Percentiles rank a stretch among this genome's conserved stretches.
These are phyloP conservation scores for Intellagama lesueurii DNA, from an alignment of 2,797 vertebrate species.

Conservation along the genomic window DNA sequence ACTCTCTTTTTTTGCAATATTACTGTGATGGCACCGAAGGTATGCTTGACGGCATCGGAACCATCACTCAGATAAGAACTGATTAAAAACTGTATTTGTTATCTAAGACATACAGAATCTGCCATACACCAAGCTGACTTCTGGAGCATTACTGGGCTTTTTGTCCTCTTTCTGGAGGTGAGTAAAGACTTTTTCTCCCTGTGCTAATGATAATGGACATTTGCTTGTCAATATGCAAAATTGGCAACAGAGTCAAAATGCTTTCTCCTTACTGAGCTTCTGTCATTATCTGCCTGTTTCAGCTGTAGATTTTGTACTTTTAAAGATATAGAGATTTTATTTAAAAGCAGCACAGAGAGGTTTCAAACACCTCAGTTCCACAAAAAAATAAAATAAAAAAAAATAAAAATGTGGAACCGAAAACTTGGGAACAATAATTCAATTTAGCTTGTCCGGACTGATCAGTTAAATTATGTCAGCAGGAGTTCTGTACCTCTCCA, in stretches of 20 bases:
- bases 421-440: constrained; percentile 1
- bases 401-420: constrained; percentile 18
- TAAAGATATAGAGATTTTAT: background rate
- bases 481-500: background rate
- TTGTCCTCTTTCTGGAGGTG: background rate
- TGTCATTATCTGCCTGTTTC: background rate
- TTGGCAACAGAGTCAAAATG: background rate
- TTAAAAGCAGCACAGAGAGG: background rate
- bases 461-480: background rate
- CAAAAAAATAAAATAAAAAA: no score
- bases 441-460: background rate
- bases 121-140: background rate
- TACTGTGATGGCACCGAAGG: background rate
- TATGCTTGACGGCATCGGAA: background rate
- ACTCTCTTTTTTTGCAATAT: background rate
- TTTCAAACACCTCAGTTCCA: background rate
- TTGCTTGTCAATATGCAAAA: background rate
- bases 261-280: background rate
- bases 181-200: background rate
- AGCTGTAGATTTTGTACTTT: background rate
- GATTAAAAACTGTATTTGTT: fast-evolving
- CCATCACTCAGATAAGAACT: background rate
- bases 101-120: background rate
- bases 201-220: background rate
- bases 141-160: background rate